phyloP scores from a whole-genome alignment of 2,797 vertebrate genomes.

The Anableps anableps region DNA sequence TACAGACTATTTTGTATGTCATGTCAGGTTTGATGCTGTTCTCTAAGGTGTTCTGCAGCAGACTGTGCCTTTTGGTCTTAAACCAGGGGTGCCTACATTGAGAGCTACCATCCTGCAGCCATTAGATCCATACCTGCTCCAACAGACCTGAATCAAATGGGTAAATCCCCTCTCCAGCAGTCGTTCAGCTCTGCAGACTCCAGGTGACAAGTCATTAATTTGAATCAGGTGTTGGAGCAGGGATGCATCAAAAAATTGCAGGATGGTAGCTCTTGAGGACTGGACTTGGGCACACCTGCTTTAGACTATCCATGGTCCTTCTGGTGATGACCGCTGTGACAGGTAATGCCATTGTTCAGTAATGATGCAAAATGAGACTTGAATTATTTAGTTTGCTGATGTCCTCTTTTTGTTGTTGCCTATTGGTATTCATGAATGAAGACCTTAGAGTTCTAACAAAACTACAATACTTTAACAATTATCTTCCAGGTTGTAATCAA shows the following conservation, averaged over 20 bases:
- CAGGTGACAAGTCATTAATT: too few species aligned
- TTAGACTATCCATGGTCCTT: background rate
- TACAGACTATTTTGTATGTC: conserved; percentile 1
- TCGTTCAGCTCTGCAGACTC: too few species aligned
- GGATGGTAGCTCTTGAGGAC: too few species aligned
- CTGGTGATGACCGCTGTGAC: background rate
- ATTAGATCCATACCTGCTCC: background rate
- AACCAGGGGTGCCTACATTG: background rate
- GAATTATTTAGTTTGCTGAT: background rate
- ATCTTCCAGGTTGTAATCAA: background rate
- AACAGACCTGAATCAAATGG: background rate
- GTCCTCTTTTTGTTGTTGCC: background rate
- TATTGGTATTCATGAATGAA: background rate
- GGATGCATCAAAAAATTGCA: too few species aligned
- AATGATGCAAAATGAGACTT: background rate
- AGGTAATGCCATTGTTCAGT: background rate
- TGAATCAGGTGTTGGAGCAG: too few species aligned
- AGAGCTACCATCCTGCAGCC: background rate
- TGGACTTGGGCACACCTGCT: too few species aligned
- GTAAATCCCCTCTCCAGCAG: background rate
- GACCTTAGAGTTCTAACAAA: background rate
- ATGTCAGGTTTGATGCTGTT: background rate
- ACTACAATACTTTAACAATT: background rate
- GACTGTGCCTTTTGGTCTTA: background rate
- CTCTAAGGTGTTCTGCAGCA: background rate